phyloP scores from a whole-genome alignment of 2,888 invertebrate species.

The Oegoconia quadripuncta region DNA sequence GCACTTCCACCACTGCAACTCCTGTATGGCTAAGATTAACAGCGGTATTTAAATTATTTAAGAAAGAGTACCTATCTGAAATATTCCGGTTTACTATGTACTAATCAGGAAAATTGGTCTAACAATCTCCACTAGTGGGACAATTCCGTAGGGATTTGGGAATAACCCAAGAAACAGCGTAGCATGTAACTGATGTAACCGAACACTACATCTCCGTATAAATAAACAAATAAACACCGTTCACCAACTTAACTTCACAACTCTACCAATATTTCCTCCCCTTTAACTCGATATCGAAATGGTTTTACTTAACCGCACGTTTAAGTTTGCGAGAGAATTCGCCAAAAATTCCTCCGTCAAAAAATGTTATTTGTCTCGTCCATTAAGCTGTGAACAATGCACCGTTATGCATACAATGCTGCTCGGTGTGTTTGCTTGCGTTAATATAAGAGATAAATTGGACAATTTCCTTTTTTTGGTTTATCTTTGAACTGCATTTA shows the following conservation, averaged over 20 bases:
- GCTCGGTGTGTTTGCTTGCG: slow-evolving; percentile 15
- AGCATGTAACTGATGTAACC: slow-evolving; percentile 61
- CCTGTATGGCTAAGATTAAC: too few species aligned
- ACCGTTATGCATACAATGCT: slow-evolving; percentile 62
- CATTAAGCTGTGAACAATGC: slow-evolving; percentile 56
- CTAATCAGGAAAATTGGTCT: too few species aligned
- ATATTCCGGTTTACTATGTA: too few species aligned
- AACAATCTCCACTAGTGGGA: too few species aligned
- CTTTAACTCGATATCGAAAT: slow-evolving; percentile 7
- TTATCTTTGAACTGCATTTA: too few species aligned
- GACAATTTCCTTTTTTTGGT: slow-evolving; percentile 12
- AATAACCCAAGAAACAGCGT: too few species aligned
- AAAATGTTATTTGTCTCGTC: slow-evolving; percentile 63
- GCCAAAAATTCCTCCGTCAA: slow-evolving; percentile 51
- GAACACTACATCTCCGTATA: slow-evolving; percentile 58
- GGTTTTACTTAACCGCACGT: neutral
- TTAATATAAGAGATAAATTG: neutral
- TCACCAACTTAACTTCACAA: slow-evolving; percentile 19
- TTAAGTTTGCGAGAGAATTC: slow-evolving; percentile 21
- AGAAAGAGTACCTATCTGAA: too few species aligned
- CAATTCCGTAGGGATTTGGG: too few species aligned
- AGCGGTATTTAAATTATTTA: too few species aligned
- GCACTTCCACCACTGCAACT: too few species aligned
- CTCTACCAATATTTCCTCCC: slow-evolving; percentile 15
- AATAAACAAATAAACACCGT: slow-evolving; percentile 42